These are phyloP conservation scores for Pecten maximus DNA, from an alignment of 2,888 invertebrate genomes.

Conservation along the genomic window DNA sequence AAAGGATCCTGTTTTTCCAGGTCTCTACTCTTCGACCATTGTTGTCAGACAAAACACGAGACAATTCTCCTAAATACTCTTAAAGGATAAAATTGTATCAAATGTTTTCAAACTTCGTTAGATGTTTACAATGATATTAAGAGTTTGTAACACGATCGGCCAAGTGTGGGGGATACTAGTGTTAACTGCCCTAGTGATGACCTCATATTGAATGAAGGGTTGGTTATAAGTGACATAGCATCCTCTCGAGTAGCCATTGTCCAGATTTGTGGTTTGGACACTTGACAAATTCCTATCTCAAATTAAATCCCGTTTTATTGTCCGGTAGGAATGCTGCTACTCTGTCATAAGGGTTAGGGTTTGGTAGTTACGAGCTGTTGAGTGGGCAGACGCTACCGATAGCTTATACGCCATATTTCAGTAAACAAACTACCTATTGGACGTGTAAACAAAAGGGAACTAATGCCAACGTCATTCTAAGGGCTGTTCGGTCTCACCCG, in stretches of 20 bases:
- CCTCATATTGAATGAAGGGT: background rate
- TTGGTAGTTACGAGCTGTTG: background rate
- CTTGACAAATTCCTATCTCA: slow-evolving; percentile 27
- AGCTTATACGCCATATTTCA: background rate
- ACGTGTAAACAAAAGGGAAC: background rate
- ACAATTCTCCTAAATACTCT: background rate
- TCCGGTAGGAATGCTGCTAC: background rate
- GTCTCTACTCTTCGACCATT: background rate
- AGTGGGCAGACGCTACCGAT: background rate
- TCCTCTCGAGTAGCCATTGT: slow-evolving; percentile 13
- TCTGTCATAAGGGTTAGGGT: background rate
- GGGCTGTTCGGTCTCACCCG: background rate
- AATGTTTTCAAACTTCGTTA: background rate
- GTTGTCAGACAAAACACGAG: background rate
- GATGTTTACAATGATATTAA: background rate
- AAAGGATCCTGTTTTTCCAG: background rate
- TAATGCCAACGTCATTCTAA: background rate
- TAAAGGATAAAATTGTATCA: background rate
- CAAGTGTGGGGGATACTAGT: background rate
- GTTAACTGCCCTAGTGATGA: background rate
- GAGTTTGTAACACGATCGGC: background rate
- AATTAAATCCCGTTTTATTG: slow-evolving; percentile 11
- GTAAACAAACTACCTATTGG: background rate
- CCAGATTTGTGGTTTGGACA: background rate
- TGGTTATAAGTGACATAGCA: background rate